phyloP scores from a whole-genome alignment of 1,140 invertebrate species.

The Hycleus cichorii region DNA sequence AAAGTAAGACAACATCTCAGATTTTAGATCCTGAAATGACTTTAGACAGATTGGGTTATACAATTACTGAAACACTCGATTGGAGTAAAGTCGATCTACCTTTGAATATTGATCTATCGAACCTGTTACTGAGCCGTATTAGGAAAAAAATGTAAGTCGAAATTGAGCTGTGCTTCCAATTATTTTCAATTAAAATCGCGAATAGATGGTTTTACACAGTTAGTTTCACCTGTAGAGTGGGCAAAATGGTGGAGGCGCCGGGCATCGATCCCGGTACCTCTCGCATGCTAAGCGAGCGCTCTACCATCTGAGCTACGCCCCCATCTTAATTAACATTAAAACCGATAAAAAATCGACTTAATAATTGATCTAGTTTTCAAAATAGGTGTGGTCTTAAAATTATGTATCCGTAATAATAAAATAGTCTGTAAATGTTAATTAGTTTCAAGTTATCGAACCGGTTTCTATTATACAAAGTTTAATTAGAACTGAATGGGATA shows the following conservation, averaged over 20 bases:
- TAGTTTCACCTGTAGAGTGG: too few relatives aligned
- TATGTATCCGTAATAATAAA: too few relatives aligned
- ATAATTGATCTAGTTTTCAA: too few relatives aligned
- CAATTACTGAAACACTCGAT: conserved; percentile 42
- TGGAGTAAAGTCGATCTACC: conserved; percentile 48
- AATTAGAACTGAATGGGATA: too few relatives aligned
- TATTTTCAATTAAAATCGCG: too few relatives aligned
- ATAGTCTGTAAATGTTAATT: too few relatives aligned
- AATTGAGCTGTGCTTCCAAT: too few relatives aligned
- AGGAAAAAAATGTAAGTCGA: conserved; percentile 8
- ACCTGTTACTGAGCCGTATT: neutral
- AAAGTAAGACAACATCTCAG: conserved; percentile 36
- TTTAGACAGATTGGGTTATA: conserved; percentile 44
- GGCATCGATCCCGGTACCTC: conserved; percentile 33
- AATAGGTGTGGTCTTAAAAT: too few relatives aligned
- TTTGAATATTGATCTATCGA: conserved; percentile 50
- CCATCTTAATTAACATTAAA: neutral
- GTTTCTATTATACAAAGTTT: too few relatives aligned
- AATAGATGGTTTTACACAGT: too few relatives aligned
- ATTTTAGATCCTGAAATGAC: conserved; percentile 39
- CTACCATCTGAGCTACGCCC: conserved; percentile 34
- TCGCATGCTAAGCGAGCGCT: conserved; percentile 34
- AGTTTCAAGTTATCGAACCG: too few relatives aligned
- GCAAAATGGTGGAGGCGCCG: conserved; percentile 23
- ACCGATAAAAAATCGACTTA: too few relatives aligned